These are phyloP conservation scores for Trematomus loennbergii DNA, from an alignment of 2,113 vertebrate genomes.

Conservation along the genomic window DNA sequence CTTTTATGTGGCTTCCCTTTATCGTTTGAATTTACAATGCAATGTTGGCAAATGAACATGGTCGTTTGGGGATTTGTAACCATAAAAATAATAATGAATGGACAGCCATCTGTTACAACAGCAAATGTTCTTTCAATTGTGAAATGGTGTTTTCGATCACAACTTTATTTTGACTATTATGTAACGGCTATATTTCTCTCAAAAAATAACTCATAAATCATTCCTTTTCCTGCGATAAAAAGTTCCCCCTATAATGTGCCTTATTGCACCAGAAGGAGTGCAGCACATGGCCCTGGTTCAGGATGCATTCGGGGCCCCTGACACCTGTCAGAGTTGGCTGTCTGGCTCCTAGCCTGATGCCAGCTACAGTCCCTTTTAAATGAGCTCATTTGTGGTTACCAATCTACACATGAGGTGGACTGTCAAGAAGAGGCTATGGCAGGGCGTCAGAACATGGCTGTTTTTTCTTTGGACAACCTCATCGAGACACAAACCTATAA, in stretches of 20 bases:
- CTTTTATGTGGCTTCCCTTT: neutral
- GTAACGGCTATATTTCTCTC: neutral
- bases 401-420: conserved; percentile 47
- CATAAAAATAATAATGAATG: conserved; percentile 14
- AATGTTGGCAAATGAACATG: no score
- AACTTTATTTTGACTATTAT: neutral
- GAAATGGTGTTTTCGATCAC: neutral
- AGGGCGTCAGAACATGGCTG: conserved; percentile 15
- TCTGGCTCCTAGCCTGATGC: conserved; percentile 64
- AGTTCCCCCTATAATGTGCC: neutral
- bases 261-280: conserved; percentile 23
- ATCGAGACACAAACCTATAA: neutral
- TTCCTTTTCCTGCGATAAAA: conserved; percentile 3
- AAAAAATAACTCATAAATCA: conserved; percentile 7
- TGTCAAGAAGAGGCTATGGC: conserved; percentile 59
- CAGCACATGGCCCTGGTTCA: conserved; percentile 15
- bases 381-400: conserved; percentile 76
- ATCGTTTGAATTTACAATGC: neutral
- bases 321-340: conserved; percentile 64
- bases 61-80: conserved; percentile 4
- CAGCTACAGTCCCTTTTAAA: conserved; percentile 66
- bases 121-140: neutral
- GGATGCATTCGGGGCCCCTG: conserved; percentile 37
- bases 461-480: conserved; percentile 18
- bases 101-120: conserved; percentile 17